phyloP scores from a whole-genome alignment of 1,140 invertebrate species.

The Ganaspis sp. region DNA sequence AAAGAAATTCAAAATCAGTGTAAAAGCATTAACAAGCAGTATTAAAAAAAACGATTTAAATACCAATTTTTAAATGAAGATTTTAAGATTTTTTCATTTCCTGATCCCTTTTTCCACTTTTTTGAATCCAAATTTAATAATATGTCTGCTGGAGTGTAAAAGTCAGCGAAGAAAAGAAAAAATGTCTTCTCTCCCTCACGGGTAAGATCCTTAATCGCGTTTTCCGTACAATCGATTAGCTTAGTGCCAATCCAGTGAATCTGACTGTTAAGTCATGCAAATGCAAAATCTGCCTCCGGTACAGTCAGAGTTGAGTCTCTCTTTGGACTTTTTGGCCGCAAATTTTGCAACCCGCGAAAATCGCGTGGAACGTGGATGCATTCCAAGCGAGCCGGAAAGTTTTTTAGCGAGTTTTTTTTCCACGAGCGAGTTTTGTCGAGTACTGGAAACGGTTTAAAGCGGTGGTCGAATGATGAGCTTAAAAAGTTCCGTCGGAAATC shows the following conservation, averaged over 20 bases:
- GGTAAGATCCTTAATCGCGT: slow-evolving; percentile 1
- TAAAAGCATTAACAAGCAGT: too few relatives aligned
- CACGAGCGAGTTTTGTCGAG: not conserved
- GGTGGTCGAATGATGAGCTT: slow-evolving; percentile 20
- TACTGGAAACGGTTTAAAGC: slow-evolving; percentile 18
- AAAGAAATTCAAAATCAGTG: too few relatives aligned
- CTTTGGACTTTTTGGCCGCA: slow-evolving; percentile 8
- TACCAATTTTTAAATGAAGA: too few relatives aligned
- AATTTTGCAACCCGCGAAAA: slow-evolving; percentile 22
- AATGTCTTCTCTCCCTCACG: not conserved
- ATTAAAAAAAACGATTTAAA: too few relatives aligned
- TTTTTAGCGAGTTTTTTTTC: not conserved
- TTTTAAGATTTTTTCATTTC: not conserved
- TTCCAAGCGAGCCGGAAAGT: slow-evolving; percentile 7
- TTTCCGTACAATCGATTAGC: slow-evolving; percentile 14
- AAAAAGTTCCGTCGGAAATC: slow-evolving; percentile 6
- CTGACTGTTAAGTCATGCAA: slow-evolving; percentile 19
- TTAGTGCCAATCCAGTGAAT: slow-evolving; percentile 16
- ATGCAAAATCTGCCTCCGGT: slow-evolving; percentile 7
- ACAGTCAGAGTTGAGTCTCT: not conserved
- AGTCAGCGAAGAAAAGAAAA: not conserved
- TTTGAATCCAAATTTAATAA: not conserved
- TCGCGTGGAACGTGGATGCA: slow-evolving; percentile 24
- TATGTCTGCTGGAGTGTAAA: not conserved
- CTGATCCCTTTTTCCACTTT: not conserved